Evolutionary conservation across 2,888 invertebrate genomes (phyloP).

Genomic region (Drepana falcataria): DNA sequence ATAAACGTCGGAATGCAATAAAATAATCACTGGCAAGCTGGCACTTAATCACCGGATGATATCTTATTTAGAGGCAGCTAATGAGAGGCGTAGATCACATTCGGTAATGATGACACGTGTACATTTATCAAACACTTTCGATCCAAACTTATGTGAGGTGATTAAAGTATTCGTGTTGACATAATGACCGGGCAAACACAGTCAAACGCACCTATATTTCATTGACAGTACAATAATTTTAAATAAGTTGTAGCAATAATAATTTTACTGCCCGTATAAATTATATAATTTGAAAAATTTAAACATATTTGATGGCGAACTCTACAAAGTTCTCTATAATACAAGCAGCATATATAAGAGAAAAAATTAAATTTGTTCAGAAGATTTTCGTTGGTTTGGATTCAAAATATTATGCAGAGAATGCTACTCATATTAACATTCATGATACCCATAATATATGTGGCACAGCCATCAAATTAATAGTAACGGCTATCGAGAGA

Average conservation of each 20-base stretch:
- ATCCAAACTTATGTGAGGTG: slow-evolving; percentile 64
- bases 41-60: slow-evolving; percentile 66
- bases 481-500: background rate
- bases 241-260: background rate
- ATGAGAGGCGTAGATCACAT: slow-evolving; percentile 74
- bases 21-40: slow-evolving; percentile 60
- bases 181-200: slow-evolving; percentile 63
- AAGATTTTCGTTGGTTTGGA: no score
- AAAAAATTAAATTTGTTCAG: no score
- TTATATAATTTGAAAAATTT: no score
- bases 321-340: no score
- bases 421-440: no score
- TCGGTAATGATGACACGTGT: slow-evolving; percentile 66
- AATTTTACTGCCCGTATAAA: background rate
- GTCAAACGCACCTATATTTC: slow-evolving; percentile 57
- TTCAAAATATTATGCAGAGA: no score
- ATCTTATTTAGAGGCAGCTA: slow-evolving; percentile 73
- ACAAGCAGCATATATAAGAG: no score
- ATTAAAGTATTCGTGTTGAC: slow-evolving; percentile 73
- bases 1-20: slow-evolving; percentile 67
- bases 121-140: slow-evolving; percentile 74
- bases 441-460: no score
- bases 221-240: slow-evolving; percentile 24
- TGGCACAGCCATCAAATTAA: background rate
- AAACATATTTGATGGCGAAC: no score